Evolutionary conservation across 2,888 invertebrate genomes (phyloP).

Genomic region (Himalopsyche japonica): DNA sequence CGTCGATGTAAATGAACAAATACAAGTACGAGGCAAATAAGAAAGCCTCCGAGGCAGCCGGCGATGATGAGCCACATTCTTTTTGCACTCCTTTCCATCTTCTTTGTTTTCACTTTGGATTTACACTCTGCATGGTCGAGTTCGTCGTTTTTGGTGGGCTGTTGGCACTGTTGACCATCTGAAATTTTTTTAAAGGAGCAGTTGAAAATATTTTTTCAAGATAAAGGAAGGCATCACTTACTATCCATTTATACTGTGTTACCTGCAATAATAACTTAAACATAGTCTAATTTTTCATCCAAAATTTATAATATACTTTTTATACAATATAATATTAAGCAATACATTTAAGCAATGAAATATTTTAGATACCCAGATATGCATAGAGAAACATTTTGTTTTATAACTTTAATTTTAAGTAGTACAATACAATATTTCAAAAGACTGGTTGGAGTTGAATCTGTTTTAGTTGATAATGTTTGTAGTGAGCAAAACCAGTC

Average conservation of each 20-base stretch:
- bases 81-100: conserved; percentile 40
- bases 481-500: no score
- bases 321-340: no score
- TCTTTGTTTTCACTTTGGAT: conserved; percentile 37
- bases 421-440: no score
- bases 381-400: no score
- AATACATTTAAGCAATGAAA: no score
- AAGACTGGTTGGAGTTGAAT: no score
- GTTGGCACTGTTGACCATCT: conserved; percentile 53
- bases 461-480: no score
- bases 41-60: conserved; percentile 54
- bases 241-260: not conserved
- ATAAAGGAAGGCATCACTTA: not conserved
- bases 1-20: conserved; percentile 57
- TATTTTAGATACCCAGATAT: no score
- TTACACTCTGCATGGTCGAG: conserved; percentile 50
- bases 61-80: conserved; percentile 57
- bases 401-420: no score
- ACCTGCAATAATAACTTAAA: no score
- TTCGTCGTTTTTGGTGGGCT: conserved; percentile 46
- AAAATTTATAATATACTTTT: no score
- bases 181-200: conserved; percentile 42
- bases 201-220: not conserved
- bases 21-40: conserved; percentile 54
- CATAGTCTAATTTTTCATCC: no score